phyloP scores from a whole-genome alignment of 2,888 invertebrate species.

The Argynnis bischoffii region DNA sequence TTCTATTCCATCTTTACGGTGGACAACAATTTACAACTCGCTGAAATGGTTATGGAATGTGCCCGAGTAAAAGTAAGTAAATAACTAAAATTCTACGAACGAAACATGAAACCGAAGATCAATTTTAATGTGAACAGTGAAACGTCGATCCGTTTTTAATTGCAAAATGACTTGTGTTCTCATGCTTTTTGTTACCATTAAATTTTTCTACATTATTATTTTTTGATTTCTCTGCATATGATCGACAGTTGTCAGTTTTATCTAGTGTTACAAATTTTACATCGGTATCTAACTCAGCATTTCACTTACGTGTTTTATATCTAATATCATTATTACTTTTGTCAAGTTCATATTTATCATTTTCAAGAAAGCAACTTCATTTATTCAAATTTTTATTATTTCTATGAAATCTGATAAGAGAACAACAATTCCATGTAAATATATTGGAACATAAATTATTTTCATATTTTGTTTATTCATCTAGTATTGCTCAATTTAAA shows the following conservation, averaged over 20 bases:
- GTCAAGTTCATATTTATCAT: background rate
- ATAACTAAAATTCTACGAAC: slow-evolving; percentile 16
- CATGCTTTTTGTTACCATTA: slow-evolving; percentile 24
- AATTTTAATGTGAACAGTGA: slow-evolving; percentile 30
- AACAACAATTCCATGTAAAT: too few relatives aligned
- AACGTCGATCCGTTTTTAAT: slow-evolving; percentile 30
- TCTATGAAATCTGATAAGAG: background rate
- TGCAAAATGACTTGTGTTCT: slow-evolving; percentile 31
- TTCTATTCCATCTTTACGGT: slow-evolving; percentile 79
- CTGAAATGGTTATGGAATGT: slow-evolving; percentile 81
- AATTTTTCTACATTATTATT: slow-evolving; percentile 22
- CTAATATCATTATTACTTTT: background rate
- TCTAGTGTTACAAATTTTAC: slow-evolving; percentile 24
- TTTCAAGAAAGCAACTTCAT: background rate
- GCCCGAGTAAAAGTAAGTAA: slow-evolving; percentile 70
- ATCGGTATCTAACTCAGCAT: slow-evolving; percentile 1
- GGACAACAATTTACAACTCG: slow-evolving; percentile 74
- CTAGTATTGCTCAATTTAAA: too few relatives aligned
- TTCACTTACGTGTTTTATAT: background rate
- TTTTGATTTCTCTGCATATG: slow-evolving; percentile 13
- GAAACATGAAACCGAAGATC: slow-evolving; percentile 35
- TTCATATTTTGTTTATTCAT: too few relatives aligned
- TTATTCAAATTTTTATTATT: background rate
- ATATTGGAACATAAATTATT: too few relatives aligned
- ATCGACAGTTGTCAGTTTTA: slow-evolving; percentile 16